These are phyloP conservation scores for Pseudomugil gertrudae DNA, from an alignment of 2,797 vertebrate genomes.

Conservation along the genomic window DNA sequence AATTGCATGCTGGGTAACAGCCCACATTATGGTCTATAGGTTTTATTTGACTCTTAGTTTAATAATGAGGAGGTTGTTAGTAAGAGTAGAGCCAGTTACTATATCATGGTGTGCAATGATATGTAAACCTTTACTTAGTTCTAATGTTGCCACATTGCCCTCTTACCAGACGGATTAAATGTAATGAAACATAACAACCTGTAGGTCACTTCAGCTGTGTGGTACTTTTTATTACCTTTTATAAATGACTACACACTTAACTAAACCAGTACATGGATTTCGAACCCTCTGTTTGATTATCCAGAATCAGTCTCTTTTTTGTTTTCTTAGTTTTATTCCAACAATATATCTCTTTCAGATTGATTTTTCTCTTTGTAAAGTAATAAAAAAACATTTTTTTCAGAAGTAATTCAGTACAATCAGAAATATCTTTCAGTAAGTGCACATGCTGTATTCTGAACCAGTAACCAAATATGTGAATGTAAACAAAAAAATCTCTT, in stretches of 20 bases:
- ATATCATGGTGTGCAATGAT: neutral
- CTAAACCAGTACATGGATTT: neutral
- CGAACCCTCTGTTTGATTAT: neutral
- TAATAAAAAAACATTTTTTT: too few relatives aligned
- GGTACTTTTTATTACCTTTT: neutral
- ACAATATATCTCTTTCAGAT: too few relatives aligned
- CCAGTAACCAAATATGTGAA: too few relatives aligned
- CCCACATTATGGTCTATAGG: constrained; percentile 43
- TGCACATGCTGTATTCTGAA: too few relatives aligned
- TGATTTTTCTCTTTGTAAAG: too few relatives aligned
- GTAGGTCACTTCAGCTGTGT: neutral
- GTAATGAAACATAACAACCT: neutral
- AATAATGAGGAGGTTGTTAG: constrained; percentile 15
- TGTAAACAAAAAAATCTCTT: too few relatives aligned
- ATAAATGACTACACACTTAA: neutral
- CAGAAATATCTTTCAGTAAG: too few relatives aligned
- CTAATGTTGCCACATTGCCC: neutral
- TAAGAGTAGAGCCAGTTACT: neutral
- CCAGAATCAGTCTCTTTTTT: neutral
- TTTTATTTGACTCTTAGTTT: constrained; percentile 14
- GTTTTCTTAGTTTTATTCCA: too few relatives aligned
- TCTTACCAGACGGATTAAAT: neutral
- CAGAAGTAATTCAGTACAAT: too few relatives aligned
- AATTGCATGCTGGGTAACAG: constrained; percentile 50
- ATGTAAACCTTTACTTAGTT: neutral